Base-by-base conservation (phyloP, 2,888 invertebrate species). In the Papilio demoleus region DNA sequence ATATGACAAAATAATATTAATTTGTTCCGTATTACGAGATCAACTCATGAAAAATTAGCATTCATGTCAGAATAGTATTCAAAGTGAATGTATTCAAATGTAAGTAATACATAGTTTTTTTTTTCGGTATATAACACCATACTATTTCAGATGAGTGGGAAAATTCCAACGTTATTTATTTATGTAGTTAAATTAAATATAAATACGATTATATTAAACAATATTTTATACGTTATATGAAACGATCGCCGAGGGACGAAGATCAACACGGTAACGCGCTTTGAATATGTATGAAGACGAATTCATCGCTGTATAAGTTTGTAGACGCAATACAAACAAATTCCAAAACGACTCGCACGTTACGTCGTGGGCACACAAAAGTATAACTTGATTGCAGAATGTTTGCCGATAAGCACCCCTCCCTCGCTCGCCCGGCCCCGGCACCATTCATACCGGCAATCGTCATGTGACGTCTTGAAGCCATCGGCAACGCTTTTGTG, bases 261-360 rank as follows among this genome's bases (percentile, higher is more conserved):
- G 22, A 56, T 61, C 19, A 9, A 24, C 42, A 34, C 11, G 40
- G 17, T 12, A 22, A 67, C 62, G 42, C 62, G 34, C 17, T 36
- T 53, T 56, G 56, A 40, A 67, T 67, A 45, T 56, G 34, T 42
- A 67, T 67, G 42, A 56, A 56, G 60, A 36, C 36, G 36, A 53
- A 67, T 67, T 45, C 42, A 67, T 61, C 67, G 27, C 22, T 22
- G 36, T 66, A 45, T 38, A n/a, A 47, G 45, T 17, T 36, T 9
- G 34, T n/a, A 56, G 36, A 9, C 42, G 27, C 53, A 62, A 42
- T 53, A 56, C 56, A 62, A 67, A 62, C 61, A 62, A 62, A 67
- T 67, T 67, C 62, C 62, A 14, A 62, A 62, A 67, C 67, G 67
- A 42, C 31, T 27, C 14, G 24, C 12, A 47, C 53, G 67, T 27